Conservation (phyloP, 2,797 vertebrate genomes). For the Staurois parvus region DNA sequence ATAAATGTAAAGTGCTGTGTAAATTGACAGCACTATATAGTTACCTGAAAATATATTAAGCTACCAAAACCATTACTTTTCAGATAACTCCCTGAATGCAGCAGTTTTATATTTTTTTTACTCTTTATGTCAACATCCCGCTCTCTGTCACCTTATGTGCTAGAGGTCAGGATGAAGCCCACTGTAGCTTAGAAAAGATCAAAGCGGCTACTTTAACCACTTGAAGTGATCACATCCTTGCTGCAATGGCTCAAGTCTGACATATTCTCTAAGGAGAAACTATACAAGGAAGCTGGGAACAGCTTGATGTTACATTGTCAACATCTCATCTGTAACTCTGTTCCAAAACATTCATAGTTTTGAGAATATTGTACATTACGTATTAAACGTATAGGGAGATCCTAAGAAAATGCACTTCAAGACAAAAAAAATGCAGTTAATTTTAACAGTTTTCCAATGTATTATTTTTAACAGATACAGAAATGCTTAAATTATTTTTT, state of each 20-base stretch:
- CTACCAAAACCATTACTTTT: neutral
- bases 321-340: neutral
- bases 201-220: neutral
- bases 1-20: too few relatives aligned
- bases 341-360: conserved; percentile 1
- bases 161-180: neutral
- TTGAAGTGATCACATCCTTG: neutral
- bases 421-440: neutral
- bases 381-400: neutral
- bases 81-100: neutral
- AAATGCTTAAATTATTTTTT: neutral
- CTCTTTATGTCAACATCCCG: neutral
- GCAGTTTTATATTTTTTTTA: neutral
- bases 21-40: too few relatives aligned
- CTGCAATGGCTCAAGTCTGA: neutral
- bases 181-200: conserved; percentile 9
- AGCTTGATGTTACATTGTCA: neutral
- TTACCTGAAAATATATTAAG: neutral
- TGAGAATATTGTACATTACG: neutral
- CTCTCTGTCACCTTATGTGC: neutral
- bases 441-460: conserved; percentile 15
- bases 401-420: conserved; percentile 3
- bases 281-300: neutral
- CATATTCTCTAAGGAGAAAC: neutral
- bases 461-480: neutral